Percentiles rank a stretch among this genome's conserved stretches.
Conservation (phyloP, 2,797 vertebrate genomes). For the Cyclopterus lumpus region DNA sequence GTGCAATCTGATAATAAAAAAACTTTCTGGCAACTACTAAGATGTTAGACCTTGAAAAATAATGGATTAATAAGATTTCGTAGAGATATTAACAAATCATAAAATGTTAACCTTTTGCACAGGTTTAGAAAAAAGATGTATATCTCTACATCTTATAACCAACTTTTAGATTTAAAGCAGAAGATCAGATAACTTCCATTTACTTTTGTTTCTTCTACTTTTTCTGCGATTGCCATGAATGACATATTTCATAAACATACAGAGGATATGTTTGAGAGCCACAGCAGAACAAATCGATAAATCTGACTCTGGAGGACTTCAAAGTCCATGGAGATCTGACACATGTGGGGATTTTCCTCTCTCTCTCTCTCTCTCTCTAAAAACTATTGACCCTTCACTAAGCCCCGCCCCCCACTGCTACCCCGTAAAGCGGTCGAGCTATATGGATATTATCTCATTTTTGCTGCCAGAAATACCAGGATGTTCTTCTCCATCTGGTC, state of each 20-base stretch:
- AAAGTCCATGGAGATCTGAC: slow-evolving; percentile 47
- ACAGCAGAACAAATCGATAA: slow-evolving; percentile 47
- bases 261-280: slow-evolving; percentile 23
- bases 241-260: slow-evolving; percentile 28
- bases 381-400: neutral
- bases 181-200: slow-evolving; percentile 9
- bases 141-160: slow-evolving; percentile 5
- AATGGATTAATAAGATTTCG: slow-evolving; percentile 46
- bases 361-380: neutral
- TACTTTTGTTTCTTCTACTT: neutral
- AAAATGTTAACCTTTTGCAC: slow-evolving; percentile 33
- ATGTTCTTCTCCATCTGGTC: neutral
- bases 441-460: neutral
- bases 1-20: slow-evolving; percentile 57
- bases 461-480: neutral
- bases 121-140: neutral
- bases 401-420: no score
- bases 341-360: slow-evolving; percentile 33
- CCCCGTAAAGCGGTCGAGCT: no score
- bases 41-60: slow-evolving; percentile 49
- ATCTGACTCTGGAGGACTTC: slow-evolving; percentile 39
- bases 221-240: slow-evolving; percentile 3
- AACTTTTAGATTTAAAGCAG: slow-evolving; percentile 34
- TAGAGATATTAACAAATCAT: slow-evolving; percentile 27
- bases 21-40: slow-evolving; percentile 49